Evolutionary conservation across 2,113 vertebrate genomes (phyloP).

Genomic region (Todiramphus saurophagus): DNA sequence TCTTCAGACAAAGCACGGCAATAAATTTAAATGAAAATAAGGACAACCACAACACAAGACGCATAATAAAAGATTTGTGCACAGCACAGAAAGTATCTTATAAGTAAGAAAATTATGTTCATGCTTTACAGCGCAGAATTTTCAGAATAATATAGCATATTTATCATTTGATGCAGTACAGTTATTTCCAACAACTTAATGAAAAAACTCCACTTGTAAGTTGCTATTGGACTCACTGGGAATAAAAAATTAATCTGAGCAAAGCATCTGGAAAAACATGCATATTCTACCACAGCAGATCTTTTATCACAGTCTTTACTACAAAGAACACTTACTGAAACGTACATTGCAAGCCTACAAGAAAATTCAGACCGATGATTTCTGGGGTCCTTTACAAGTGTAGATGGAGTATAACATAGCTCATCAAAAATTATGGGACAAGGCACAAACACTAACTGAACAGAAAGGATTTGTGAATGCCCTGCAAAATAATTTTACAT

Average conservation of each 20-base stretch:
- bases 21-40: slow-evolving; percentile 68
- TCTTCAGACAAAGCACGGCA: slow-evolving; percentile 50
- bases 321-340: background rate
- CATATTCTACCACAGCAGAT: background rate
- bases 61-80: slow-evolving; percentile 53
- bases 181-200: slow-evolving; percentile 38
- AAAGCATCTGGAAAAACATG: background rate
- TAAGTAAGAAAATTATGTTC: slow-evolving; percentile 56
- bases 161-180: background rate
- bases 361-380: background rate
- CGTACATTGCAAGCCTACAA: background rate
- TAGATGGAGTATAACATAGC: background rate
- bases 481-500: background rate
- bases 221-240: background rate
- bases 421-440: background rate
- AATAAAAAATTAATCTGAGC: slow-evolving; percentile 34
- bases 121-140: slow-evolving; percentile 13
- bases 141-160: background rate
- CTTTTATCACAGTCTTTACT: background rate
- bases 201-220: slow-evolving; percentile 13
- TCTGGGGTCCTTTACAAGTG: background rate
- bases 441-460: background rate
- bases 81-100: slow-evolving; percentile 52
- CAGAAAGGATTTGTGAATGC: background rate
- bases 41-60: slow-evolving; percentile 18